These are phyloP conservation scores for Diacarnus erythraeanus DNA, from an alignment of 37 sponge, comb jelly and placozoan species.

Conservation along the genomic window DNA sequence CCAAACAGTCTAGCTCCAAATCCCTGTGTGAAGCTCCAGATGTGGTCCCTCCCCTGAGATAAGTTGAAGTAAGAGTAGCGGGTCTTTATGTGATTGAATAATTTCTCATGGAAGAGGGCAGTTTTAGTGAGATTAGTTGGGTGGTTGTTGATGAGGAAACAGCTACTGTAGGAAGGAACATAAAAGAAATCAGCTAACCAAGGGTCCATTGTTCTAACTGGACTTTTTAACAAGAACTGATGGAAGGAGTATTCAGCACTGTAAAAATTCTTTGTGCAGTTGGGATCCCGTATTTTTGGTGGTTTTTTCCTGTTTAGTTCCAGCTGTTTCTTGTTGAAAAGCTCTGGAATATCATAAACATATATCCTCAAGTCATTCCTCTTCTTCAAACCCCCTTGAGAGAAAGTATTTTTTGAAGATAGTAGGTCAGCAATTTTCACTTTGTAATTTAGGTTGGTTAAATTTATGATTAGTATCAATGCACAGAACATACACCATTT, in stretches of 20 bases:
- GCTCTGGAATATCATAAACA: constrained; percentile 34
- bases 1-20: constrained; percentile 37
- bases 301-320: constrained; percentile 16
- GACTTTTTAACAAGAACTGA: constrained; percentile 29
- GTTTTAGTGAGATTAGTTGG: constrained; percentile 37
- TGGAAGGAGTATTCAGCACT: constrained; percentile 52
- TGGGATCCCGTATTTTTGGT: constrained; percentile 43
- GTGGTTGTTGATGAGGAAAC: constrained; percentile 53
- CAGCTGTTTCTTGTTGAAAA: constrained; percentile 34
- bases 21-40: constrained; percentile 47
- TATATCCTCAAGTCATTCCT: constrained; percentile 45
- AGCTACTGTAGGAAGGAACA: constrained; percentile 45
- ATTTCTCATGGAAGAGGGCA: constrained; percentile 13
- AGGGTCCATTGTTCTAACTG: constrained; percentile 24
- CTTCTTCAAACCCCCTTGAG: too few relatives aligned
- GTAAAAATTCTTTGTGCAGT: constrained; percentile 36
- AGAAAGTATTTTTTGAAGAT: too few relatives aligned
- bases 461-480: too few relatives aligned
- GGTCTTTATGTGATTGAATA: constrained; percentile 21
- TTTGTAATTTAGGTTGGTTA: too few relatives aligned
- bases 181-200: constrained; percentile 50
- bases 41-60: constrained; percentile 52
- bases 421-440: too few relatives aligned
- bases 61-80: constrained; percentile 35
- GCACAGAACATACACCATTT: too few relatives aligned